Conservation (phyloP, 2,888 invertebrate species). For the Melolontha melolontha region DNA sequence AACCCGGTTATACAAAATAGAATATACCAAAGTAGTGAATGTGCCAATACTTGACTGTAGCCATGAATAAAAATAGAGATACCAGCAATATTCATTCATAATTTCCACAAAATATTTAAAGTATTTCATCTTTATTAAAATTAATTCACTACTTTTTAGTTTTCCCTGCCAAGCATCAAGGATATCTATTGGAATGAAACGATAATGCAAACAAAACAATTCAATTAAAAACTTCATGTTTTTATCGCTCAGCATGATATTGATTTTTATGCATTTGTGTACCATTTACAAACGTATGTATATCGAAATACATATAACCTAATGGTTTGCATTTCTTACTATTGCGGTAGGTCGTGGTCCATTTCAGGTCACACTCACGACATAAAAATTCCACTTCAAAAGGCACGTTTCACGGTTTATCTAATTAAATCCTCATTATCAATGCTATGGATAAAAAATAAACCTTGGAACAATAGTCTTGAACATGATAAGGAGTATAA, state of each 20-base stretch:
- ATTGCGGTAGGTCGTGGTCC: slow-evolving; percentile 21
- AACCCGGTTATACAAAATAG: too few relatives aligned
- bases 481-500: slow-evolving; percentile 10
- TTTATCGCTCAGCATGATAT: slow-evolving; percentile 6
- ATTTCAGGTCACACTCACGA: slow-evolving; percentile 7
- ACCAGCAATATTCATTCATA: too few relatives aligned
- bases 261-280: slow-evolving; percentile 18
- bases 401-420: background rate
- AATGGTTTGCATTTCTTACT: slow-evolving; percentile 22
- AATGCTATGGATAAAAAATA: background rate
- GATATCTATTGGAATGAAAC: too few relatives aligned
- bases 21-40: too few relatives aligned
- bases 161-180: too few relatives aligned
- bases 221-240: background rate
- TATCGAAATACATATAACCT: slow-evolving; percentile 1
- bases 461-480: slow-evolving; percentile 12
- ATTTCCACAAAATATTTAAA: too few relatives aligned
- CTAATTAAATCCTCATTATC: slow-evolving; percentile 9
- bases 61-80: too few relatives aligned
- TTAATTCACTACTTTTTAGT: too few relatives aligned
- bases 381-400: background rate
- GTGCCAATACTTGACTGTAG: too few relatives aligned
- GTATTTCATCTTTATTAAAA: too few relatives aligned
- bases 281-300: slow-evolving; percentile 2
- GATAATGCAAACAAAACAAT: too few relatives aligned